Evolutionary conservation across 2,797 vertebrate genomes (phyloP), one percentile per base, ranked within the genome.

Genomic region (Clamator glandarius): DNA sequence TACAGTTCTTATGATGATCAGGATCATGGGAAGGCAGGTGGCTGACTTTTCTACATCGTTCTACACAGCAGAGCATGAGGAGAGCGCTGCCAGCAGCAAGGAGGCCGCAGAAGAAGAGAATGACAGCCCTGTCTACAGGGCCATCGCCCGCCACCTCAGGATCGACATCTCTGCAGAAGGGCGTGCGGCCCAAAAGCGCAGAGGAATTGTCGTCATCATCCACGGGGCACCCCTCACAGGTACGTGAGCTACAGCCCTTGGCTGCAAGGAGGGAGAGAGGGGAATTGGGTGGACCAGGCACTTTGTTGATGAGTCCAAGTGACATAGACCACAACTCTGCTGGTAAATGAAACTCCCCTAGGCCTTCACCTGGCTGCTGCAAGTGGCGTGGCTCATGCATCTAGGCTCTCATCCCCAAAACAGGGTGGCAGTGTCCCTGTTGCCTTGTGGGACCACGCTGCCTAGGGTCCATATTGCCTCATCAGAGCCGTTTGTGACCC

Each of bases 161-260:
- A 91, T 98, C 1, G 97, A 98, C 70, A 87, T 96, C 20, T 97
- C 98, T 31, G 89, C 96, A 8, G 98, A 98, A 69, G 96, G 93
- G 31, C 89, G 67, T 2, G 84, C 96, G 39, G 96, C 97, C 39
- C 96, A 7, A 63, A 98, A 96, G 50, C 89, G 63, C 55, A 97
- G 84, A 76, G 99, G 99, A 80, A 98, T 99, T 1, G 96, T 98
- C 63, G 9, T 99, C 48, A 96, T 99, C 9, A 18, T 99, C 50
- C 97, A 98, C 1, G 99, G 99, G 76, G 98, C 99, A 1, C 99
- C 99, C 11, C 64, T 96, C 50, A 97, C 98, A 95, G 99, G 99
- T 99, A 96, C 3, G 8, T 50, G 46, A 46, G 16, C 42, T 1
- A 0, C 50, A 63, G 55, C 36, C 41, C 8, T 26, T 41, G 21